Percentiles rank a stretch among this genome's conserved stretches.
These are phyloP conservation scores for Equus quagga DNA, from an alignment of 2,113 vertebrate genomes.

Conservation along the genomic window DNA sequence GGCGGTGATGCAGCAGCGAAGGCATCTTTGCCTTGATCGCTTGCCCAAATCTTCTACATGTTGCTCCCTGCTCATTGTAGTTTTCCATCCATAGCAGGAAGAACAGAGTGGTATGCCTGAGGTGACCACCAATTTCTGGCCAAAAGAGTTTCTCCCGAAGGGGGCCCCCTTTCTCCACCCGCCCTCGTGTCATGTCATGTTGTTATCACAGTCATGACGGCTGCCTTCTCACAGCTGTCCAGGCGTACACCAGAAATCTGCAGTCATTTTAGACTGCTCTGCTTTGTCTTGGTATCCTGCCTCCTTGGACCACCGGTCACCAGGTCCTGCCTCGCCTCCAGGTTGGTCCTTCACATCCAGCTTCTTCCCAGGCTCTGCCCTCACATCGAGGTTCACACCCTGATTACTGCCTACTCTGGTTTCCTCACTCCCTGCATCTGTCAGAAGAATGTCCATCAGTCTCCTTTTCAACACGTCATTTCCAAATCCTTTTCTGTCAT, in stretches of 20 bases:
- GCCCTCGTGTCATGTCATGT: background rate
- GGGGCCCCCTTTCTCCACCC: background rate
- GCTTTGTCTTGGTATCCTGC: background rate
- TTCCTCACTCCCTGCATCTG: background rate
- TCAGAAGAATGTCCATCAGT: background rate
- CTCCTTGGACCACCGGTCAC: background rate
- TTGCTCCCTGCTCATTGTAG: too few species aligned
- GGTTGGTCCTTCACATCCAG: background rate
- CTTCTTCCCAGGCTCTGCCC: background rate
- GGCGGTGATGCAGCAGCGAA: background rate
- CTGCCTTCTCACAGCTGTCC: background rate
- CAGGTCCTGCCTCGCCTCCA: too few species aligned
- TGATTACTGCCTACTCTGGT: background rate
- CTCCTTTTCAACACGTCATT: background rate
- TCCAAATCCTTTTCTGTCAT: background rate
- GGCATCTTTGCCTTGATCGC: background rate
- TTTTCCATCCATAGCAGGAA: background rate
- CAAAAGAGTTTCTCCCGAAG: background rate
- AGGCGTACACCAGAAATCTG: background rate
- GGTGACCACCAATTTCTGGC: background rate
- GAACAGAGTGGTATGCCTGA: background rate
- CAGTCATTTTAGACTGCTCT: background rate
- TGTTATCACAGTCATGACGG: fast-evolving
- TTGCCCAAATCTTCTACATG: background rate
- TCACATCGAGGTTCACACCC: background rate